These are phyloP conservation scores for Lithobates sylvaticus DNA, from an alignment of 2,797 vertebrate species.

Conservation along the genomic window DNA sequence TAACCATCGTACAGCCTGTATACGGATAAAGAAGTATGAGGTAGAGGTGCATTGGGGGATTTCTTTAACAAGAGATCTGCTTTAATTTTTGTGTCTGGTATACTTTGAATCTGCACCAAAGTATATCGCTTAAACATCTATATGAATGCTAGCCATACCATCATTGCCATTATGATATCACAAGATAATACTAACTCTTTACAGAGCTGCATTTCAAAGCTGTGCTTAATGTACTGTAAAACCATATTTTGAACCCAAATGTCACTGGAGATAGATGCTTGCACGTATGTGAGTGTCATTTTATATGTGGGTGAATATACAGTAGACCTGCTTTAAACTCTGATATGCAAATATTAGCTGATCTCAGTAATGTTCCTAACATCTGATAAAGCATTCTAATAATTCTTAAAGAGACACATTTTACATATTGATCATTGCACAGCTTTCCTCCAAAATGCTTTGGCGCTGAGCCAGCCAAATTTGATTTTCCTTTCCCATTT, in stretches of 20 bases:
- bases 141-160: neutral
- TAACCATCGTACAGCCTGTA: too few species aligned
- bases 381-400: neutral
- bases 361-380: neutral
- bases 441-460: conserved; percentile 4
- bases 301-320: neutral
- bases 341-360: conserved; percentile 10
- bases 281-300: neutral
- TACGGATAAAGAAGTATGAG: too few species aligned
- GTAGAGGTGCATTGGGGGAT: too few species aligned
- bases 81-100: neutral
- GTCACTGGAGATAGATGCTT: neutral
- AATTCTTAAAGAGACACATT: conserved; percentile 9
- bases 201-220: neutral
- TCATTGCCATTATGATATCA: neutral
- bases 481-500: conserved; percentile 26
- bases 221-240: neutral
- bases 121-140: neutral
- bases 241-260: neutral
- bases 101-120: neutral
- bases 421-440: conserved; percentile 1
- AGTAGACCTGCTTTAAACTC: neutral
- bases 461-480: conserved; percentile 26
- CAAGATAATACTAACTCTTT: neutral
- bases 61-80: too few species aligned